phyloP scores from a whole-genome alignment of 1,140 invertebrate genomes.

The Drosophila arizonae region DNA sequence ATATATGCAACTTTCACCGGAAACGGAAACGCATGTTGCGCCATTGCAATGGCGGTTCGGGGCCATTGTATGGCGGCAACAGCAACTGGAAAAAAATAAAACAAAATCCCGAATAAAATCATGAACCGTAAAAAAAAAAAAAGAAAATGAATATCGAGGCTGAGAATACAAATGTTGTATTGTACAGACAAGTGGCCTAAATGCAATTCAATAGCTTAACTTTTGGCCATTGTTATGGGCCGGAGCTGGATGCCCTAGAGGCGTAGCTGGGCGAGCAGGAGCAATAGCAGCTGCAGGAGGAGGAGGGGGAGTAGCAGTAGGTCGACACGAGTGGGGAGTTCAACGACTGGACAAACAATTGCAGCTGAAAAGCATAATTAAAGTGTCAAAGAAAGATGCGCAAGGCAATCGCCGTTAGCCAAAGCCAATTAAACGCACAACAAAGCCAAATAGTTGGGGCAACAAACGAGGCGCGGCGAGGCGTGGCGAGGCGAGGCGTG shows the following conservation, averaged over 20 bases:
- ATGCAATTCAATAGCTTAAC: slow-evolving; percentile 74
- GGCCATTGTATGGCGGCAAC: slow-evolving; percentile 55
- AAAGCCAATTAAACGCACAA: slow-evolving; percentile 62
- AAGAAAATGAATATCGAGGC: neutral
- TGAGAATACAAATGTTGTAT: slow-evolving; percentile 32
- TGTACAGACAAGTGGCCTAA: slow-evolving; percentile 62
- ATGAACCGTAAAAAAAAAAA: neutral
- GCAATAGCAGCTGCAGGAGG: too few species aligned
- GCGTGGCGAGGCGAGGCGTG: slow-evolving; percentile 22
- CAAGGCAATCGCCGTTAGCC: slow-evolving; percentile 37
- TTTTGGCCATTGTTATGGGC: slow-evolving; percentile 41
- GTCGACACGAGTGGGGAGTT: slow-evolving; percentile 24
- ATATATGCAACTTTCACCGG: slow-evolving; percentile 57
- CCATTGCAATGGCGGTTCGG: slow-evolving; percentile 52
- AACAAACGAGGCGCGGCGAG: slow-evolving; percentile 17
- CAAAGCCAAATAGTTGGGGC: slow-evolving; percentile 38
- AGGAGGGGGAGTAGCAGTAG: too few species aligned
- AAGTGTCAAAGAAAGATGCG: slow-evolving; percentile 55
- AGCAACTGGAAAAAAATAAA: slow-evolving; percentile 3
- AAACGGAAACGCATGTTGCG: slow-evolving; percentile 73
- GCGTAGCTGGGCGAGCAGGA: neutral
- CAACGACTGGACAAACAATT: slow-evolving; percentile 46
- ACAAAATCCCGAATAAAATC: neutral
- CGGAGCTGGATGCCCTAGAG: too few species aligned
- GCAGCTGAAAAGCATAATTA: slow-evolving; percentile 58